Conservation (phyloP, 2,113 vertebrate genomes). For the Crocuta crocuta region DNA sequence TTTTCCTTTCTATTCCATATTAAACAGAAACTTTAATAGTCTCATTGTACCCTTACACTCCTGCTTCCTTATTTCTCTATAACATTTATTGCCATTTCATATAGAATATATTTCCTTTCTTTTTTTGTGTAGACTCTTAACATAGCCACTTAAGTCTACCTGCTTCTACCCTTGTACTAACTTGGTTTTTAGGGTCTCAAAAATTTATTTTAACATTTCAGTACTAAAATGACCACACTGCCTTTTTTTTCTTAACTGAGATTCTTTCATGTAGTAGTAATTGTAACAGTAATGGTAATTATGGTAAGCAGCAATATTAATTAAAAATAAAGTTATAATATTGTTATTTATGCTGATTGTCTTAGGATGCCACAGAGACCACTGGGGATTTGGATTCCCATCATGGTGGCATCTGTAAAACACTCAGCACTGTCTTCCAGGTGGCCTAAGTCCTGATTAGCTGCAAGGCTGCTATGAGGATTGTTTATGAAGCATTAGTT, state of each 20-base stretch:
- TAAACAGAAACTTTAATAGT: background rate
- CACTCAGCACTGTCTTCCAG: background rate
- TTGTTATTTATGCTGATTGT: background rate
- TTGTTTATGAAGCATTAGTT: background rate
- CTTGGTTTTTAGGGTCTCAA: slow-evolving; percentile 22
- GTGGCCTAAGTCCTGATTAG: background rate
- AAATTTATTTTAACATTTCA: background rate
- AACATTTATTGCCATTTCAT: background rate
- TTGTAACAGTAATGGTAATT: background rate
- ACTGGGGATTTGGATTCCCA: background rate
- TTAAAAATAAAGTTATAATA: background rate
- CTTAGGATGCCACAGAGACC: background rate
- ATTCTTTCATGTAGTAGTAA: background rate
- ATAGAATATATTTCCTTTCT: background rate
- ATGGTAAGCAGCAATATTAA: background rate
- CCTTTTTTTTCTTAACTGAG: background rate
- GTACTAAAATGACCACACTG: background rate
- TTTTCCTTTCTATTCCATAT: background rate
- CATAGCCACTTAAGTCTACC: background rate
- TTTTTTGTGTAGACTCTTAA: background rate
- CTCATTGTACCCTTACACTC: background rate
- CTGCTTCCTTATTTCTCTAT: background rate
- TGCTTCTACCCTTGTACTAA: background rate
- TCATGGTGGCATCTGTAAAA: background rate
- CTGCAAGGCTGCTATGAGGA: background rate